Percentiles rank a stretch among this genome's conserved stretches.
These are phyloP conservation scores for Megalurothrips usitatus DNA, from an alignment of 2,888 invertebrate genomes.

Conservation along the genomic window DNA sequence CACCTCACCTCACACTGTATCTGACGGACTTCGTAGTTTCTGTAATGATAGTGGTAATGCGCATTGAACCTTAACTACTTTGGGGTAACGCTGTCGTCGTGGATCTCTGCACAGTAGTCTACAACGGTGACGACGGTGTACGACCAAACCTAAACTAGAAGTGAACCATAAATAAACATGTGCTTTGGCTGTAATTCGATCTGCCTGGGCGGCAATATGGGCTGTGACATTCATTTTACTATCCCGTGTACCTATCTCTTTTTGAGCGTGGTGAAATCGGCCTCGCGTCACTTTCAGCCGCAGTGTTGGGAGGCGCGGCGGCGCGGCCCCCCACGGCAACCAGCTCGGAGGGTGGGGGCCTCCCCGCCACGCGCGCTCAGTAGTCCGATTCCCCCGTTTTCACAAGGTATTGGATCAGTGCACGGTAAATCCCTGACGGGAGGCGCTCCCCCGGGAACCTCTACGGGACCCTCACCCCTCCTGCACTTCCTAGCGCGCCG, in stretches of 20 bases:
- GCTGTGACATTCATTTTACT: background rate
- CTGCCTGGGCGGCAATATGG: background rate
- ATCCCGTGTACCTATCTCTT: background rate
- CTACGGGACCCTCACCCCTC: background rate
- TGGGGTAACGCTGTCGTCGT: too few species aligned
- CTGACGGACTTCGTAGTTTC: too few species aligned
- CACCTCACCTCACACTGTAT: too few species aligned
- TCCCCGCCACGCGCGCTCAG: background rate
- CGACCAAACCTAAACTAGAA: too few species aligned
- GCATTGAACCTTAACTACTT: too few species aligned
- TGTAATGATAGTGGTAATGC: too few species aligned
- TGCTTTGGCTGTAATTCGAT: slow-evolving; percentile 11
- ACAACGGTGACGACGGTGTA: too few species aligned
- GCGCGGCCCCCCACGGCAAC: background rate
- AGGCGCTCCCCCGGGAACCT: background rate
- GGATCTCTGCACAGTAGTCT: too few species aligned
- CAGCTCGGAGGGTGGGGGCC: background rate
- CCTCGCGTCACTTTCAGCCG: too few species aligned
- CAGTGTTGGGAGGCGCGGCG: background rate
- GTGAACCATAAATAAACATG: background rate
- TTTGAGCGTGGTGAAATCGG: background rate
- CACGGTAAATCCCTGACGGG: background rate
- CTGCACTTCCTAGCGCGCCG: background rate
- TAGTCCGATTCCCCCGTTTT: background rate
- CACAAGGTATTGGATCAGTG: background rate